These are phyloP conservation scores for Seriola quinqueradiata DNA, from an alignment of 2,113 vertebrate species.

Conservation along the genomic window DNA sequence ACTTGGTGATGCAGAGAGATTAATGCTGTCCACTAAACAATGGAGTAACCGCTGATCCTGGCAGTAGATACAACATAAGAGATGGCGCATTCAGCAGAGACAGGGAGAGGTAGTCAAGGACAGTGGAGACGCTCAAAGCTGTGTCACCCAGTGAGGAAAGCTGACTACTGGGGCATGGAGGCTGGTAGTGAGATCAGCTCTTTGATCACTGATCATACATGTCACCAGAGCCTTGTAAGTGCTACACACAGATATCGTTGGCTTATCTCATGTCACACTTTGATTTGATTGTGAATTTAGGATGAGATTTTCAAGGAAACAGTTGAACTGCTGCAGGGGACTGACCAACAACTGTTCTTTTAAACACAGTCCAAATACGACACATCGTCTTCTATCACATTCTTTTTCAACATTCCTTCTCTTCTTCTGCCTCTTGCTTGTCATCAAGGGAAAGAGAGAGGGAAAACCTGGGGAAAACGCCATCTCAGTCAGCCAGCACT, in stretches of 20 bases:
- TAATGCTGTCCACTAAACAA: conserved; percentile 78
- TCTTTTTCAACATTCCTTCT: not conserved
- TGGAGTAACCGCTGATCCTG: conserved; percentile 61
- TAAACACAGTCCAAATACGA: not conserved
- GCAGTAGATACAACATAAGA: conserved; percentile 63
- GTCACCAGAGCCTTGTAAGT: not conserved
- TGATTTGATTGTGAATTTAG: conserved; percentile 1
- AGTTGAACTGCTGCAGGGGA: not conserved
- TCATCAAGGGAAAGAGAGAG: conserved; percentile 13
- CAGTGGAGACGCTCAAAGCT: conserved; percentile 57
- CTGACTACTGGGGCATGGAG: conserved; percentile 17
- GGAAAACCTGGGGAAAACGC: conserved; percentile 7
- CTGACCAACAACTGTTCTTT: not conserved
- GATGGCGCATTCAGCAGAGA: conserved; percentile 44
- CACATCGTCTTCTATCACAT: not conserved
- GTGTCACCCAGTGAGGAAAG: conserved; percentile 34
- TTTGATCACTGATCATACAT: conserved; percentile 39
- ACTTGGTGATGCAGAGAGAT: conserved; percentile 70
- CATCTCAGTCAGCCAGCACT: conserved; percentile 32
- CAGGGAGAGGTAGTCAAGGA: conserved; percentile 59
- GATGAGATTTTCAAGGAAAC: conserved; percentile 3
- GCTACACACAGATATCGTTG: not conserved
- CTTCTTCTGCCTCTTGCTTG: not conserved
- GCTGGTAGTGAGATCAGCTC: conserved; percentile 24
- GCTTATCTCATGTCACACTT: conserved; percentile 7